Evolutionary conservation across 2,888 invertebrate species (phyloP).

Genomic region (Cactoblastis cactorum): DNA sequence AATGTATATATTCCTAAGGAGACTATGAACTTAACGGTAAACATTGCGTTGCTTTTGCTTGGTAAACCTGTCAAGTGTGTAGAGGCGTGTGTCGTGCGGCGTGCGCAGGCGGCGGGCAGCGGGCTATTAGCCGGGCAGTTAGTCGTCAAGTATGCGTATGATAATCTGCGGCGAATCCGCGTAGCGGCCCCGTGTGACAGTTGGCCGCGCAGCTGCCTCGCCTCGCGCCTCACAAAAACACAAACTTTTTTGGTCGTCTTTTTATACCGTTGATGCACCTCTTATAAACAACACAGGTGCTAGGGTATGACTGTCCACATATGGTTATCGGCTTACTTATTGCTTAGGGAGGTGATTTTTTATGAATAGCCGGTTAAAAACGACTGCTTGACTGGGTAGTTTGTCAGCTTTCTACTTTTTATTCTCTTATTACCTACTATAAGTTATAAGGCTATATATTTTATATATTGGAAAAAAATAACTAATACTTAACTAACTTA

Average conservation of each 20-base stretch:
- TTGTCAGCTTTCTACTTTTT: constrained; percentile 7
- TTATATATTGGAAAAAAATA: no score
- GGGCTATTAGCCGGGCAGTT: constrained; percentile 23
- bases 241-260: constrained; percentile 71
- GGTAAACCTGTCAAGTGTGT: not conserved
- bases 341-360: constrained; percentile 56
- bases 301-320: constrained; percentile 71
- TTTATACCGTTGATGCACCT: constrained; percentile 70
- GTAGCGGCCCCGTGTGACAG: constrained; percentile 65
- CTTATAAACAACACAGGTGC: constrained; percentile 79
- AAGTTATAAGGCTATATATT: no score
- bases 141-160: constrained; percentile 55
- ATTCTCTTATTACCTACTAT: not conserved
- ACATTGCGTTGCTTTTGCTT: no score
- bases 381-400: constrained; percentile 13
- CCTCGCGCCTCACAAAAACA: constrained; percentile 75
- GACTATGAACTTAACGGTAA: not conserved
- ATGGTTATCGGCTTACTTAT: constrained; percentile 69
- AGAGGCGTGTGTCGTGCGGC: not conserved
- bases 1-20: not conserved
- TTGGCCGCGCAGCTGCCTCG: constrained; percentile 71
- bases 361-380: constrained; percentile 48
- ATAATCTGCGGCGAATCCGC: constrained; percentile 64
- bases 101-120: not conserved
- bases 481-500: no score